Evolutionary conservation across 2,797 vertebrate genomes (phyloP).

Genomic region (Sebastes wilsoni): DNA sequence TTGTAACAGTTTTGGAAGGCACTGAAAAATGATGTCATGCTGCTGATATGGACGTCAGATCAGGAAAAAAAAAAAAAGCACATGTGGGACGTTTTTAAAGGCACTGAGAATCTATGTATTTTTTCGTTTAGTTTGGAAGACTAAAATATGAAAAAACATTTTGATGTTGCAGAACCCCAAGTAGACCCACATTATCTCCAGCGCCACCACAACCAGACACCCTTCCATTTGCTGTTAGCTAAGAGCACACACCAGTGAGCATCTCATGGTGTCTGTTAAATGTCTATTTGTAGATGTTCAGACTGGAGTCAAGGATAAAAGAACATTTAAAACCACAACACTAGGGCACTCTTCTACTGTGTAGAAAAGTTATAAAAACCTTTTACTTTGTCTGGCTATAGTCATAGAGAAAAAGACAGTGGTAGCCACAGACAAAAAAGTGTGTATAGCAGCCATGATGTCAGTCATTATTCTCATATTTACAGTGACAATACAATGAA

Average conservation of each 20-base stretch:
- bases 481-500: neutral
- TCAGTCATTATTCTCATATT: constrained; percentile 8
- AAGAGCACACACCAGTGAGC: neutral
- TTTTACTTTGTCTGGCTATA: constrained; percentile 7
- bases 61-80: neutral
- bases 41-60: neutral
- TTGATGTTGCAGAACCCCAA: neutral
- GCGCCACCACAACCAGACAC: too few species aligned
- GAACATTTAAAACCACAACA: constrained; percentile 29
- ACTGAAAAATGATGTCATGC: too few species aligned
- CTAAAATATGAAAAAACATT: neutral
- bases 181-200: neutral
- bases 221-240: neutral
- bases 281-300: constrained; percentile 37
- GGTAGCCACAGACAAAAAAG: neutral
- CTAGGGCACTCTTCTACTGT: neutral
- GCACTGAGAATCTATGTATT: neutral
- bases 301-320: constrained; percentile 33
- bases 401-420: neutral
- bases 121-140: neutral
- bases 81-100: too few species aligned
- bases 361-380: constrained; percentile 5
- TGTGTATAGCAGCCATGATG: neutral
- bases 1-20: too few species aligned
- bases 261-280: constrained; percentile 14